Evolutionary conservation across 2,113 vertebrate genomes (phyloP), one percentile per base, ranked within the genome.

Genomic region (Pipa parva): DNA sequence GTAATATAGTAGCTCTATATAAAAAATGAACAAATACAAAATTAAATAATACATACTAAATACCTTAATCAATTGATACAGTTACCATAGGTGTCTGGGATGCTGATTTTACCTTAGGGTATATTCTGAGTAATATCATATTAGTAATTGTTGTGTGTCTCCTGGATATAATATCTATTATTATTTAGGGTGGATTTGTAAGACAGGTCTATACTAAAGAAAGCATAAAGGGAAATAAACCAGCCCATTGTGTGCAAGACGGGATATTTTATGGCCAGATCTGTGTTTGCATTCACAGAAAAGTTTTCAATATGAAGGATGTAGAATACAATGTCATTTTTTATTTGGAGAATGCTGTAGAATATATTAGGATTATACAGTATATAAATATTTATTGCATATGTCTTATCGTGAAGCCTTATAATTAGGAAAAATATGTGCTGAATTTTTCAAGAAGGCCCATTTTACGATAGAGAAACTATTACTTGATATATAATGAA

Each of bases 361-460:
- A 48, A 62, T 62, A 51, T 12, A 51, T 37, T 31, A 24, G 28
- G 60, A 33, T 63, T 52, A 12, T 36, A 9, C 33, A 25, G 22
- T n/a, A 24, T 63, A 52, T 63, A 63, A 52, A 63, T 63, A 54
- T 63, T 52, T 51, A 52, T 37, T 17, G 49, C 48, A 22, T 25
- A 9, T 13, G 48, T 28, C 48, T 55, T 7, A 55, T 50, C 27
- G 36, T 29, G 26, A n/a, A 9, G 15, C n/a, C 1, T 56, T 22
- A 42, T 63, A 51, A 63, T 63, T 63, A 63, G 25, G 49, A 52
- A 22, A 51, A 56, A 56, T 45, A 45, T 56, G 25, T 39, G 33
- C 24, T 12, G 22, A 45, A 20, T 55, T 5, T 42, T n/a, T 42
- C 13, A 42, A n/a, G 39, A n/a, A 18, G 8, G 15, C 1, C 15